Conservation (phyloP, 1,140 invertebrate genomes). For the Atta cephalotes region DNA sequence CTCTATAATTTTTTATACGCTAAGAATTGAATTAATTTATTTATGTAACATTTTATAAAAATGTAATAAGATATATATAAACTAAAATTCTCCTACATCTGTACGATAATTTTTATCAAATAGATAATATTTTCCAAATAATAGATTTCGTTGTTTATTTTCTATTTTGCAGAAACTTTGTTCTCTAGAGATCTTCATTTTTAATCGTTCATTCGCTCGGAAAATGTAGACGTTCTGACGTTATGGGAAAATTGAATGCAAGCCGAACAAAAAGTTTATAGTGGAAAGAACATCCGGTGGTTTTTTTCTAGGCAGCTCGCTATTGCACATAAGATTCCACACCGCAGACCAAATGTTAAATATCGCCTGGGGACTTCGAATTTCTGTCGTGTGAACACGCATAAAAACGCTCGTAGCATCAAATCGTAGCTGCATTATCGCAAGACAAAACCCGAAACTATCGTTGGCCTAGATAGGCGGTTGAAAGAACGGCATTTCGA, state of each 20-base stretch:
- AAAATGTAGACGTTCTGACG: neutral
- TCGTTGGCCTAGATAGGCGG: conserved; percentile 44
- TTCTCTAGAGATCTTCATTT: neutral
- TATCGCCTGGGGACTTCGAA: conserved; percentile 15
- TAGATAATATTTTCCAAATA: neutral
- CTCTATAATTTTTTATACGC: neutral
- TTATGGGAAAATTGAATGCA: neutral
- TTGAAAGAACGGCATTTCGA: conserved; percentile 59
- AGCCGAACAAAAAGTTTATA: neutral
- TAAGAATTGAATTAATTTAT: neutral
- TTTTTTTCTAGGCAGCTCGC: neutral
- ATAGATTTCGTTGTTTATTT: neutral
- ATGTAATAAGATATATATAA: neutral
- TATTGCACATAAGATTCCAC: conserved; percentile 25
- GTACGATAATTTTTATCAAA: neutral
- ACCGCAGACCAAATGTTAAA: conserved; percentile 37
- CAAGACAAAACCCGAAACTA: conserved; percentile 58
- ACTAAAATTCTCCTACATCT: neutral
- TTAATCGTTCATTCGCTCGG: neutral
- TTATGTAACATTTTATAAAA: neutral
- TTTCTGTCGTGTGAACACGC: conserved; percentile 6
- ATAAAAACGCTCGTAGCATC: conserved; percentile 47
- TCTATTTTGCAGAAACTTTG: neutral
- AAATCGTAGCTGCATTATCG: conserved; percentile 39
- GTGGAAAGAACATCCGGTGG: neutral